Base-by-base conservation (phyloP, 2,888 invertebrate species). In the Biston betularia region DNA sequence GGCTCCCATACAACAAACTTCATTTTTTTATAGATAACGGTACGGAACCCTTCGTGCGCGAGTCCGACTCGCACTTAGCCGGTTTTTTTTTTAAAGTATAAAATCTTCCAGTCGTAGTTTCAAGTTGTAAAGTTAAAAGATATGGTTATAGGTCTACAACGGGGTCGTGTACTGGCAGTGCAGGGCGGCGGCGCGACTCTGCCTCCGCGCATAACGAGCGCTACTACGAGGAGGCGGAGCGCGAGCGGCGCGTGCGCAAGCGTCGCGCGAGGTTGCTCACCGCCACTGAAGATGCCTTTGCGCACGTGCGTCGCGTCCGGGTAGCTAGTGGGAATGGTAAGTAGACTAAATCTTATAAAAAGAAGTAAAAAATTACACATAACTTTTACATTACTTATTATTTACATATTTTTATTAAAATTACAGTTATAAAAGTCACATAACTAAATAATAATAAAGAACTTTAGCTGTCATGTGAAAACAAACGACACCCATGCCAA, bases 181-280 rank as follows among this genome's bases (percentile, higher is more conserved):
- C 97, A 1, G 97, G 97, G 0, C 95, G 98, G 14, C 95, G 98
- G 1, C 95, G 98, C 38, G 95, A 98, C 76, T 97, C 98, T 76
- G 97, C 97, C 69, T 97, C 98, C 0, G 97, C 98, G 72, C 99
- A 99, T 93, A 99, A 99, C 90, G 99, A 99, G 91, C 95, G 98
- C 44, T 99, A 99, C 90, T 99, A 99, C 89, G 99, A 99, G 88
- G 99, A 99, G 89, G 97, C 98, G 82, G 99, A 99, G 89, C 98
- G 98, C 79, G 98, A 98, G 83, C 94, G 98, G 6, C 94, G 99
- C 64, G 98, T 99, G 64, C 95, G 97, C 81, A 99, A 99, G 88
- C 94, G 99, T 0, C 95, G 96, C 66, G 98, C 99, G 5, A 94
- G 99, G 24, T 94, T 99, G 48, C 96, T 99, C 63, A 97, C 98